These are phyloP conservation scores for Dendropsophus ebraccatus DNA, from an alignment of 2,113 vertebrate species.

Conservation along the genomic window DNA sequence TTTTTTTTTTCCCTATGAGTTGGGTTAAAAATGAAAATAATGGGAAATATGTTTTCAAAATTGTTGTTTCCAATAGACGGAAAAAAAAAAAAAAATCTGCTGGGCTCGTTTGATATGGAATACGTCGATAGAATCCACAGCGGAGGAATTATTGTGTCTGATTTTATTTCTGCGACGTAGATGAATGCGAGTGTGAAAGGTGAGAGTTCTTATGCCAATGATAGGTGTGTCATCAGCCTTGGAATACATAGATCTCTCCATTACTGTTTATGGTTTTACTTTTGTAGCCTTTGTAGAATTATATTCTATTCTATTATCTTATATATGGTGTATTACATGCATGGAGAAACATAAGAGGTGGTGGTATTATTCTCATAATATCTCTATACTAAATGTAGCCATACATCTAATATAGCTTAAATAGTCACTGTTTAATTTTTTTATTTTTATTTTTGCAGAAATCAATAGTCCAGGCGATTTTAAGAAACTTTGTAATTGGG, in stretches of 20 bases:
- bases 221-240: background rate
- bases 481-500: no score
- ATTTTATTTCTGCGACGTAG: background rate
- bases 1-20: constrained; percentile 78
- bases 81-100: constrained; percentile 49
- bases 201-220: background rate
- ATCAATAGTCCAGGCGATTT: no score
- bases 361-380: no score
- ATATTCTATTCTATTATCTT: no score
- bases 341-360: no score
- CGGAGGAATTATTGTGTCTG: background rate
- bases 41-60: constrained; percentile 81
- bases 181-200: background rate
- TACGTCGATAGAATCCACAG: background rate
- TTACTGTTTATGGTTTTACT: background rate
- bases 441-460: no score
- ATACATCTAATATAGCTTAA: no score
- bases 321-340: no score
- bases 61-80: constrained; percentile 72
- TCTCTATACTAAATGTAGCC: no score
- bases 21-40: constrained; percentile 81
- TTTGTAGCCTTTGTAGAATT: no score
- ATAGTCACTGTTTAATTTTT: no score
- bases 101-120: background rate
- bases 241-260: background rate